Evolutionary conservation across 2,113 vertebrate genomes (phyloP).

Genomic region (Epinephelus lanceolatus): DNA sequence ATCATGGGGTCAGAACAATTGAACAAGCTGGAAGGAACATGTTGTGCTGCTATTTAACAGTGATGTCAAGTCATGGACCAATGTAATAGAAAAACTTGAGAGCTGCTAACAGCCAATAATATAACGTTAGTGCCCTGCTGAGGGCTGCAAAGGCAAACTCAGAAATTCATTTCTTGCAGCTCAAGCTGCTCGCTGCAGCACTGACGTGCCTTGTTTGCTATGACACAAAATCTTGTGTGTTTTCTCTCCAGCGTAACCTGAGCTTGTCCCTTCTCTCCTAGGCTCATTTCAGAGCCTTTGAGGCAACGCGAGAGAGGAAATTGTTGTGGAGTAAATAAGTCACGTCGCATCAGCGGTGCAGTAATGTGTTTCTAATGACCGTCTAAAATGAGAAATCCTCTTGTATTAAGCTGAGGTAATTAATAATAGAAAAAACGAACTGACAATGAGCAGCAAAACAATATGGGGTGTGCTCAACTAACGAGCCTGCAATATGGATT

Average conservation of each 20-base stretch:
- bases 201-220: slow-evolving; percentile 42
- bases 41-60: slow-evolving; percentile 64
- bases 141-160: slow-evolving; percentile 63
- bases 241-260: slow-evolving; percentile 39
- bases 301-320: slow-evolving; percentile 61
- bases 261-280: slow-evolving; percentile 27
- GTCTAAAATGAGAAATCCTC: slow-evolving; percentile 77
- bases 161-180: slow-evolving; percentile 59
- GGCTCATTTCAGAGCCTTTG: slow-evolving; percentile 63
- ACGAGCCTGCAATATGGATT: slow-evolving; percentile 69
- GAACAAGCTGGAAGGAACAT: slow-evolving; percentile 58
- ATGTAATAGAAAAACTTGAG: slow-evolving; percentile 66
- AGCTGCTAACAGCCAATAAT: slow-evolving; percentile 63
- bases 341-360: slow-evolving; percentile 70
- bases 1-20: slow-evolving; percentile 59
- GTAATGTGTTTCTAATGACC: slow-evolving; percentile 82
- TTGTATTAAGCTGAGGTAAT: slow-evolving; percentile 74
- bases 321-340: slow-evolving; percentile 76
- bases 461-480: slow-evolving; percentile 55
- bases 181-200: slow-evolving; percentile 23
- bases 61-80: slow-evolving; percentile 57
- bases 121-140: slow-evolving; percentile 59
- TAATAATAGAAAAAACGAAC: slow-evolving; percentile 72
- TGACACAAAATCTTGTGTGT: slow-evolving; percentile 27
- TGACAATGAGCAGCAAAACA: slow-evolving; percentile 60